Evolutionary conservation across 1,140 invertebrate species (phyloP).

Genomic region (Mamestra configurata): DNA sequence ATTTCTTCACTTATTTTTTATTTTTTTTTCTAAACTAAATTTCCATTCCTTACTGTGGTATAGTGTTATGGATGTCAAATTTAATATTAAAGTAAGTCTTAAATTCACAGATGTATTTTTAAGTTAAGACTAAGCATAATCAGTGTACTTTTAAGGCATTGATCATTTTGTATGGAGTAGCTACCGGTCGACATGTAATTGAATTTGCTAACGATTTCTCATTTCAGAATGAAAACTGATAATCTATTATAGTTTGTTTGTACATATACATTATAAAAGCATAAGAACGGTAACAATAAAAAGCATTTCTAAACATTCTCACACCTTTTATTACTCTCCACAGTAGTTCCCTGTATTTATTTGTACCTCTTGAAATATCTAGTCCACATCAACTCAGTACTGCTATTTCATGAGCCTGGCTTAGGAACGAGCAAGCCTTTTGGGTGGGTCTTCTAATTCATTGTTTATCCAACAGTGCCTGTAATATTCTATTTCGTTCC

Average conservation of each 20-base stretch:
- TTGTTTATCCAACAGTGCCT: slow-evolving; percentile 71
- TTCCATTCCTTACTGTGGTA: slow-evolving; percentile 87
- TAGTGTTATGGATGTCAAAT: slow-evolving; percentile 82
- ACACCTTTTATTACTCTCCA: slow-evolving; percentile 58
- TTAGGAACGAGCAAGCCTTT: no score
- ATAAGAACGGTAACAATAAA: slow-evolving; percentile 86
- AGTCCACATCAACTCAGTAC: neutral
- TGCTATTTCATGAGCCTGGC: no score
- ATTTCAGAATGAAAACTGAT: slow-evolving; percentile 84
- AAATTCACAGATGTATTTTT: slow-evolving; percentile 83
- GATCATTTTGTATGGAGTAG: slow-evolving; percentile 70
- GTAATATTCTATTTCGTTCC: slow-evolving; percentile 80
- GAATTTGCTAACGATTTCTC: slow-evolving; percentile 81
- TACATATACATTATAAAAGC: slow-evolving; percentile 86
- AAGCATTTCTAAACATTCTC: slow-evolving; percentile 84
- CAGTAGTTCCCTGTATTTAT: neutral
- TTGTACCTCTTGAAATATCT: neutral
- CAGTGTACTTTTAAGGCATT: slow-evolving; percentile 81
- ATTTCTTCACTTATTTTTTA: slow-evolving; percentile 70
- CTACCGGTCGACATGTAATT: slow-evolving; percentile 72
- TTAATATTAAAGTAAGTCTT: slow-evolving; percentile 75
- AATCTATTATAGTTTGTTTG: slow-evolving; percentile 86
- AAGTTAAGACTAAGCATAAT: slow-evolving; percentile 84
- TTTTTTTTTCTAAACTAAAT: slow-evolving; percentile 76
- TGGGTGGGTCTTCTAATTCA: slow-evolving; percentile 28